Percentiles rank a stretch among this genome's conserved stretches.
Evolutionary conservation across 2,113 vertebrate genomes (phyloP).

Genomic region (Puma concolor): DNA sequence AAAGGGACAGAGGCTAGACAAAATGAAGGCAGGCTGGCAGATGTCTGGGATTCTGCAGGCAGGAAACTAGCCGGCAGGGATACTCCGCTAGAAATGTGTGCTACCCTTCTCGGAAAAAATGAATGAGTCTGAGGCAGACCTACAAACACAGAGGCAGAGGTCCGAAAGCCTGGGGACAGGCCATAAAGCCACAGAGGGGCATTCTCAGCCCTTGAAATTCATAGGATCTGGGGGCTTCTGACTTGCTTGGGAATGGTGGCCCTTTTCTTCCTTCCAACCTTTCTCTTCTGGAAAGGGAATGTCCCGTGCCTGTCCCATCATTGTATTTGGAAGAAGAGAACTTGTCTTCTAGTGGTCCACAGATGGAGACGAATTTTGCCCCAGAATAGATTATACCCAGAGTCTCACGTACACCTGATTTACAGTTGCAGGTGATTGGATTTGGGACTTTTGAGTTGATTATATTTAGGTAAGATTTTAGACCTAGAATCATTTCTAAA

Average conservation of each 20-base stretch:
- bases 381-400: neutral
- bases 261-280: neutral
- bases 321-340: neutral
- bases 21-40: neutral
- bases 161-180: neutral
- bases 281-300: neutral
- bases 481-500: neutral
- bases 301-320: neutral
- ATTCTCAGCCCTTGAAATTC: neutral
- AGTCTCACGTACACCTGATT: neutral
- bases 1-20: neutral
- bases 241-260: neutral
- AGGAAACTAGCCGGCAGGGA: neutral
- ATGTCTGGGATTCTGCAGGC: neutral
- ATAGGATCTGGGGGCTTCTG: neutral
- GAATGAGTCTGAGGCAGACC: neutral
- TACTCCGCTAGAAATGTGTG: neutral
- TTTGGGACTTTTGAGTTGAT: neutral
- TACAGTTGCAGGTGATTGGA: neutral
- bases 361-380: neutral
- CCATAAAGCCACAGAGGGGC: neutral
- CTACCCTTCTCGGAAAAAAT: neutral
- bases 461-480: slow-evolving; percentile 4
- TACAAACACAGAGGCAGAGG: neutral
- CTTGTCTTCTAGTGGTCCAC: neutral